These are phyloP conservation scores for Diadegma fenestrale DNA, from an alignment of 2,888 invertebrate species.

Conservation along the genomic window DNA sequence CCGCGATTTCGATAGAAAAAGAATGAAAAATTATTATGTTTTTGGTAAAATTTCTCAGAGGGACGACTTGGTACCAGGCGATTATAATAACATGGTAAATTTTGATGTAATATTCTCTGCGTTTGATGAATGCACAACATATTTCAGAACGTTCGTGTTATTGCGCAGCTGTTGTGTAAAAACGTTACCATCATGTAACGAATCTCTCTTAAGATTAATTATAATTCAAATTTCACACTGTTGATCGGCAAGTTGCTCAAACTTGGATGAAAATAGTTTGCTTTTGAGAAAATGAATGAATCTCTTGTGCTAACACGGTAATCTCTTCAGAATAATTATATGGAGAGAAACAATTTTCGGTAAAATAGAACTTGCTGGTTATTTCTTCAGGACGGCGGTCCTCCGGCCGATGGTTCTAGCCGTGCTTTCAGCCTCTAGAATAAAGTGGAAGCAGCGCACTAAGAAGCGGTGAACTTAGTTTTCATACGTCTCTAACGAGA, in stretches of 20 bases:
- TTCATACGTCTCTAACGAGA: background rate
- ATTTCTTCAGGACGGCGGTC: background rate
- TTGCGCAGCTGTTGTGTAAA: background rate
- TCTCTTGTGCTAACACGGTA: background rate
- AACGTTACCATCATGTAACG: background rate
- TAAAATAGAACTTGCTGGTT: background rate
- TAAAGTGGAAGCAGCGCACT: background rate
- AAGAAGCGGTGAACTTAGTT: background rate
- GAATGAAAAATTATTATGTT: too few relatives aligned
- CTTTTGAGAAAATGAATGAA: background rate
- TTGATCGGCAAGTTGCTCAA: background rate
- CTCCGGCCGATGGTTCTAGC: background rate
- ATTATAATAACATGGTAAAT: too few relatives aligned
- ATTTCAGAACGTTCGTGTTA: background rate
- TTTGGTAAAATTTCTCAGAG: too few relatives aligned
- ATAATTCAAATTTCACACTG: too few relatives aligned
- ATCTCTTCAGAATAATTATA: background rate
- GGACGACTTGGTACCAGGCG: too few relatives aligned
- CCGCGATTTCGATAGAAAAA: too few relatives aligned
- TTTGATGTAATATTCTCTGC: too few relatives aligned
- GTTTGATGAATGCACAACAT: too few relatives aligned
- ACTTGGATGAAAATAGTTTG: background rate
- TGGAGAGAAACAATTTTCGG: background rate
- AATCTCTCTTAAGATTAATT: too few relatives aligned
- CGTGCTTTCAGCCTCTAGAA: background rate